Evolutionary conservation across 2,113 vertebrate genomes (phyloP).

Genomic region (Aramus guarauna): DNA sequence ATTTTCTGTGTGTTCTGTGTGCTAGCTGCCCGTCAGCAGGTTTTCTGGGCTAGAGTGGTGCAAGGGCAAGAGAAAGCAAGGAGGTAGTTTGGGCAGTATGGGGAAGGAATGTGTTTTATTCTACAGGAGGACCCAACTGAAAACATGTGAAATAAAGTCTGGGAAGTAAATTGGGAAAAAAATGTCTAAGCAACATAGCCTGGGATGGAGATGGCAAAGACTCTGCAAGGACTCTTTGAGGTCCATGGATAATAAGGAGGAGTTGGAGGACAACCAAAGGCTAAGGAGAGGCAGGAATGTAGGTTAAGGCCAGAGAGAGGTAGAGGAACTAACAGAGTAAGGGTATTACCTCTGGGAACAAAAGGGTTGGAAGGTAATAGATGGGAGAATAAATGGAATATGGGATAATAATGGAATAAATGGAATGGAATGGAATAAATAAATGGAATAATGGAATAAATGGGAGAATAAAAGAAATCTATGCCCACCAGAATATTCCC

Average conservation of each 20-base stretch:
- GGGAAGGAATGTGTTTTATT: background rate
- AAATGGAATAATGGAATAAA: no score
- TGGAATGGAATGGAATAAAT: no score
- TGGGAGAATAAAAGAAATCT: no score
- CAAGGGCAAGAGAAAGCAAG: background rate
- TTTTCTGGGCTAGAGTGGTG: background rate
- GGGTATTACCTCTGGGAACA: background rate
- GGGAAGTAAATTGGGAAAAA: background rate
- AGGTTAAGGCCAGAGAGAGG: background rate
- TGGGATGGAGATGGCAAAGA: background rate
- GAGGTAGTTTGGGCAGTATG: background rate
- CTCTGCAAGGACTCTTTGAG: background rate
- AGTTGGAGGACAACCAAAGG: background rate
- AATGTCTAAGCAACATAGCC: background rate
- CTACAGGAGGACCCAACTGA: background rate
- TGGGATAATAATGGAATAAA: no score
- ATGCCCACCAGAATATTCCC: background rate
- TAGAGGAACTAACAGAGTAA: background rate
- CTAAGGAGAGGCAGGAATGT: background rate
- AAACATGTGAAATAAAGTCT: background rate
- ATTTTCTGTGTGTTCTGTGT: background rate
- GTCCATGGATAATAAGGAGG: background rate
- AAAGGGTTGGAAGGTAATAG: background rate
- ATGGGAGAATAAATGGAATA: no score
- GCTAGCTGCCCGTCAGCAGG: background rate